These are phyloP conservation scores for Oncorhynchus keta DNA, from an alignment of 2,113 vertebrate genomes.

Conservation along the genomic window DNA sequence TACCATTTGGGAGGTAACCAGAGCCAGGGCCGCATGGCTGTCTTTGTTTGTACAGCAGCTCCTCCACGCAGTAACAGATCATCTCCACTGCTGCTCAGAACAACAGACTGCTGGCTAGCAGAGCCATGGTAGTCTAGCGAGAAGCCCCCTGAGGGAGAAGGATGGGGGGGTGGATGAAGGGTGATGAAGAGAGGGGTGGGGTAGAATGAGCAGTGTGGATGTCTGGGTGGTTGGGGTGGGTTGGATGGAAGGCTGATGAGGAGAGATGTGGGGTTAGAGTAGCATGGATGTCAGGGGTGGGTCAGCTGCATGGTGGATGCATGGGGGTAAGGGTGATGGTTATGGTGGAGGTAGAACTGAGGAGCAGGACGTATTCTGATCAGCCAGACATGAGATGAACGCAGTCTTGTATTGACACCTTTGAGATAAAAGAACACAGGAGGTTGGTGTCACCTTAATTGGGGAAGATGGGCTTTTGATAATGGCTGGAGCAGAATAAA, in stretches of 20 bases:
- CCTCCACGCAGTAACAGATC: conserved; percentile 33
- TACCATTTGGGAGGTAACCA: no score
- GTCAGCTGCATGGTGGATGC: neutral
- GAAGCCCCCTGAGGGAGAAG: neutral
- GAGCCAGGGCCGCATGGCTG: conserved; percentile 18
- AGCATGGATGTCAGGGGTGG: neutral
- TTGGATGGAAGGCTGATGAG: no score
- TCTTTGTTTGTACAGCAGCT: conserved; percentile 53
- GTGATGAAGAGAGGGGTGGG: neutral
- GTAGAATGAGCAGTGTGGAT: neutral
- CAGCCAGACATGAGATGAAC: conserved; percentile 28
- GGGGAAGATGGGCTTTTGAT: no score
- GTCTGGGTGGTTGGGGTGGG: neutral
- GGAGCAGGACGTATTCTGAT: neutral
- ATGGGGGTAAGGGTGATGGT: neutral
- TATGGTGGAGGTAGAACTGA: neutral
- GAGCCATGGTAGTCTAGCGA: neutral
- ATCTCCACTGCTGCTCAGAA: conserved; percentile 31
- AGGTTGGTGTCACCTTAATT: no score
- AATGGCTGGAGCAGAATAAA: no score
- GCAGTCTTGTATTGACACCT: conserved; percentile 31
- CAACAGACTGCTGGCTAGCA: conserved; percentile 12
- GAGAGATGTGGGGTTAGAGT: neutral
- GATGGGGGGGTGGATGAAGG: neutral
- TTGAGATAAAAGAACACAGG: conserved; percentile 9